These are phyloP conservation scores for Epinephelus coioides DNA, from an alignment of 2,797 vertebrate species.

Conservation along the genomic window DNA sequence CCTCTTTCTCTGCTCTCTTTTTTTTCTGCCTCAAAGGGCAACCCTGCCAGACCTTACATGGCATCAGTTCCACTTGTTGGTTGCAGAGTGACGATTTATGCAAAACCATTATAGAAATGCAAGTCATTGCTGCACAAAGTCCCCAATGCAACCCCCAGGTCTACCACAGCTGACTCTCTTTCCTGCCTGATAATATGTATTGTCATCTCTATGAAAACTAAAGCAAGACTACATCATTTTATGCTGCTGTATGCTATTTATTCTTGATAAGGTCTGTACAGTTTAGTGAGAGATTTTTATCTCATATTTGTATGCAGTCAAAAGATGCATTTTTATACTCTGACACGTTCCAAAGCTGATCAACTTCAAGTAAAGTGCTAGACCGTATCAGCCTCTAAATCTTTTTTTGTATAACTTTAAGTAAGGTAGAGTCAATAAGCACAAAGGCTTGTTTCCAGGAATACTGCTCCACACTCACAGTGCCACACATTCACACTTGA, in stretches of 20 bases:
- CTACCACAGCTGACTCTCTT: slow-evolving; percentile 11
- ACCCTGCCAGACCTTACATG: slow-evolving; percentile 66
- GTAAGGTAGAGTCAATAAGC: not conserved
- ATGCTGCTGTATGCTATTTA: slow-evolving; percentile 9
- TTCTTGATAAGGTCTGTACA: slow-evolving; percentile 16
- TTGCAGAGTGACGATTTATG: slow-evolving; percentile 64
- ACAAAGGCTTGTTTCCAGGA: slow-evolving; percentile 18
- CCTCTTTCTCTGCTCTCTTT: slow-evolving; percentile 54
- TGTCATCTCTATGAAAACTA: slow-evolving; percentile 20
- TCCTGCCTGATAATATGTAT: slow-evolving; percentile 11
- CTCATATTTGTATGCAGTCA: slow-evolving; percentile 6
- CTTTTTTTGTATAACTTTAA: slow-evolving; percentile 4
- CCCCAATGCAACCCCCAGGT: slow-evolving; percentile 6
- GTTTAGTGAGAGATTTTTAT: slow-evolving; percentile 6
- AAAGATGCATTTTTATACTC: not conserved
- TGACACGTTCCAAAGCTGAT: not conserved
- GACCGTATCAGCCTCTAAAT: not conserved
- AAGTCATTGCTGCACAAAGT: slow-evolving; percentile 50
- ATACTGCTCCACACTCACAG: slow-evolving; percentile 12
- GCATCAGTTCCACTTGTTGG: slow-evolving; percentile 77
- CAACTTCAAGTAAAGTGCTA: not conserved
- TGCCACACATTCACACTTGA: slow-evolving; percentile 10
- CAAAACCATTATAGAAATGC: slow-evolving; percentile 65
- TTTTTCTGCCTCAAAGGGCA: slow-evolving; percentile 67
- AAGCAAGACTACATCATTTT: slow-evolving; percentile 20